A percentile compares a stretch with the other conserved stretches of the same genome.
phyloP scores from a whole-genome alignment of 1,140 invertebrate species.

The Bombus breviceps region DNA sequence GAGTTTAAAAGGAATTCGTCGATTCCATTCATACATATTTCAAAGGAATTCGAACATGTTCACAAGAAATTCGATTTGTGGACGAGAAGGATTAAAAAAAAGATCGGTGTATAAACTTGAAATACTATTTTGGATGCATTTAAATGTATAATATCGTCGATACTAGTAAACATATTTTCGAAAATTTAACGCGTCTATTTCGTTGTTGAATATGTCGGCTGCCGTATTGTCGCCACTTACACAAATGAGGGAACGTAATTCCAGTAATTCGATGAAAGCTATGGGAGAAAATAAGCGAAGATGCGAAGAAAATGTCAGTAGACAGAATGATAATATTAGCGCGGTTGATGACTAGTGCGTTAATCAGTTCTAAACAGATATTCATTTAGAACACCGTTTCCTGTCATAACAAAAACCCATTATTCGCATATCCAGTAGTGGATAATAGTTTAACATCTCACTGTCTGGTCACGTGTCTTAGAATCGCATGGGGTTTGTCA shows the following conservation, averaged over 20 bases:
- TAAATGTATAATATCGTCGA: not conserved
- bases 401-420: not conserved
- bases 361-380: not conserved
- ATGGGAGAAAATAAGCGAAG: not conserved
- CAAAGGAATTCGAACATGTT: not conserved
- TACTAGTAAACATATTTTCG: constrained; percentile 2
- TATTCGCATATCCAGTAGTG: not conserved
- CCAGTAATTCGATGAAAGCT: not conserved
- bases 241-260: too few species aligned
- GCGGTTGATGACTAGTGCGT: not conserved
- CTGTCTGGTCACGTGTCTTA: too few species aligned
- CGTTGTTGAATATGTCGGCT: constrained; percentile 10
- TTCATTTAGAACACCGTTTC: not conserved
- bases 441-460: too few species aligned
- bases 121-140: constrained; percentile 25
- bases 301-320: not conserved
- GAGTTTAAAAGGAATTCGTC: not conserved
- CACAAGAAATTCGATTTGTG: not conserved
- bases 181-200: not conserved
- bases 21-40: not conserved
- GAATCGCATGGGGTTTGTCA: too few species aligned
- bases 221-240: not conserved
- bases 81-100: not conserved
- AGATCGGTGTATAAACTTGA: not conserved
- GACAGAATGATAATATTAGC: not conserved